These are phyloP conservation scores for Calidris pugnax DNA, from an alignment of 2,113 vertebrate species.

Conservation along the genomic window DNA sequence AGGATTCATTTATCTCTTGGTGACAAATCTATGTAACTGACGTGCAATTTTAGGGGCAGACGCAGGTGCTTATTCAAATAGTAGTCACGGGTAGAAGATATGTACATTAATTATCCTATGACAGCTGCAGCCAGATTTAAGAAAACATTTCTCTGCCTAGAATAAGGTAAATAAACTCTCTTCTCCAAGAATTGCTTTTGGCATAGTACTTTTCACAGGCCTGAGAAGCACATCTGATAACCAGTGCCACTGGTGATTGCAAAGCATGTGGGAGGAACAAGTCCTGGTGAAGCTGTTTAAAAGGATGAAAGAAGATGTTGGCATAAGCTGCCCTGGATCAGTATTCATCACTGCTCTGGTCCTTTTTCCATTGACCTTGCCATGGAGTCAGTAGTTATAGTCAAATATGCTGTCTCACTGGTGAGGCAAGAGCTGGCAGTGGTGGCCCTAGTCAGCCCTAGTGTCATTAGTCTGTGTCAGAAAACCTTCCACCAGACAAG, in stretches of 20 bases:
- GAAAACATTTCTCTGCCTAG: neutral
- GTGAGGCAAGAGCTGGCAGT: neutral
- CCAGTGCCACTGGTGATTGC: neutral
- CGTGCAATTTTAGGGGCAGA: neutral
- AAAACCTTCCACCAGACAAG: neutral
- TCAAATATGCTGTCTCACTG: neutral
- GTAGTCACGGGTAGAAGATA: neutral
- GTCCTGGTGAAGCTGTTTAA: neutral
- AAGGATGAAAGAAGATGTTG: neutral
- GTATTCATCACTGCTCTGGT: neutral
- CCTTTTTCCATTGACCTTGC: neutral
- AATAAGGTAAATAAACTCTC: neutral
- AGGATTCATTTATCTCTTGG: neutral
- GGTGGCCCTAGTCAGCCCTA: neutral
- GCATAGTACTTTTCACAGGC: neutral
- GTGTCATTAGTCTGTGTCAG: neutral
- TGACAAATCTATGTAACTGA: neutral
- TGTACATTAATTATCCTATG: neutral
- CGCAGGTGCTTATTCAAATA: neutral
- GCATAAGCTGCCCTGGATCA: neutral
- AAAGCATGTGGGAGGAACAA: neutral
- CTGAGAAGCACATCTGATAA: neutral
- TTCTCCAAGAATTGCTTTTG: neutral
- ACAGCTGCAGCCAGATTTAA: slow-evolving; percentile 4
- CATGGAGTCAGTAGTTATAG: neutral